These are phyloP conservation scores for Drosophila demipolita DNA, from an alignment of 2,888 invertebrate species.

Conservation along the genomic window DNA sequence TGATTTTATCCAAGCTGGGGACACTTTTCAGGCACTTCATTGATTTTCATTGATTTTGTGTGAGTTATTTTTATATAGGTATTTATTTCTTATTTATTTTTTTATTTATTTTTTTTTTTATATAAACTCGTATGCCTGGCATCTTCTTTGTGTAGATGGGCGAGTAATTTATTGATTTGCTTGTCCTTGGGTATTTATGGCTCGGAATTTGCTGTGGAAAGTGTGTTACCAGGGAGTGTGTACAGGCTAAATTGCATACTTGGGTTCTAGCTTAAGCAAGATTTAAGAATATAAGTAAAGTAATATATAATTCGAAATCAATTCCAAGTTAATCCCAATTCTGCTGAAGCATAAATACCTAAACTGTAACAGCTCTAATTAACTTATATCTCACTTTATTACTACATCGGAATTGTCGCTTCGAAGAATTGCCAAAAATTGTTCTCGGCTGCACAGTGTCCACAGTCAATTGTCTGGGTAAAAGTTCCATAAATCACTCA, in stretches of 20 bases:
- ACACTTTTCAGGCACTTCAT: slow-evolving; percentile 61
- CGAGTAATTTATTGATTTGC: slow-evolving; percentile 57
- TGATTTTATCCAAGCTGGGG: slow-evolving; percentile 3
- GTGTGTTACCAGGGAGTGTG: slow-evolving; percentile 3
- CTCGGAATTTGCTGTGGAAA: slow-evolving; percentile 2
- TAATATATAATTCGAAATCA: background rate
- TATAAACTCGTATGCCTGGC: background rate
- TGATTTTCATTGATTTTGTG: slow-evolving; percentile 75
- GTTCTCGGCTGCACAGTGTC: slow-evolving; percentile 16
- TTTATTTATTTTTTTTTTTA: background rate
- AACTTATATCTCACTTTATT: background rate
- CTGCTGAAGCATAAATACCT: background rate
- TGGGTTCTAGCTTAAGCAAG: background rate
- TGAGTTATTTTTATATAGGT: slow-evolving; percentile 66
- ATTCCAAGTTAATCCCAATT: background rate
- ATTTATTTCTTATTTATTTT: slow-evolving; percentile 13
- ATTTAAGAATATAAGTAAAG: background rate
- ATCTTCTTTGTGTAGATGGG: slow-evolving; percentile 17
- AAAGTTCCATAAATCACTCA: slow-evolving; percentile 56
- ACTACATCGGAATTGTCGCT: slow-evolving; percentile 1
- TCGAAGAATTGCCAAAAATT: background rate
- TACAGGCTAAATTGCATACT: background rate
- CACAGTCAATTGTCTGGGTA: slow-evolving; percentile 26
- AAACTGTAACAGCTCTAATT: background rate
- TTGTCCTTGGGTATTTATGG: slow-evolving; percentile 44